phyloP scores from a whole-genome alignment of 35 echinoderm and acorn worm genomes.

The Apostichopus parvimensis region DNA sequence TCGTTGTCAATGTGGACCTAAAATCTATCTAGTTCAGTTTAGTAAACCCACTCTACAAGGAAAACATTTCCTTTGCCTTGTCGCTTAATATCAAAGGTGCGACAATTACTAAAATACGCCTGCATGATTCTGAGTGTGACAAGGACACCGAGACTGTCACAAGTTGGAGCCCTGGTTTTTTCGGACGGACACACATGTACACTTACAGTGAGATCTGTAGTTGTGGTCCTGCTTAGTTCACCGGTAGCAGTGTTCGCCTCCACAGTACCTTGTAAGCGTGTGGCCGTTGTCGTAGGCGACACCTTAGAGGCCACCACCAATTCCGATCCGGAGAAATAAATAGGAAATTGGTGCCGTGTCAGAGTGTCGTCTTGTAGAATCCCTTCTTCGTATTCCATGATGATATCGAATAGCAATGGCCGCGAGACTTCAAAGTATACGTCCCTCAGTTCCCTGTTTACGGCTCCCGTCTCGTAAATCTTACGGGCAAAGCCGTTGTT shows the following conservation, averaged over 20 bases:
- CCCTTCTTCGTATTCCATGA: slow-evolving; percentile 71
- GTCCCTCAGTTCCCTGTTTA: slow-evolving; percentile 67
- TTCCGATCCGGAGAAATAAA: slow-evolving; percentile 92
- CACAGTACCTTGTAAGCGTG: slow-evolving; percentile 42
- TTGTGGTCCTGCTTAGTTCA: slow-evolving; percentile 17
- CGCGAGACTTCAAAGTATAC: slow-evolving; percentile 83
- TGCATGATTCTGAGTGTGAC: no score
- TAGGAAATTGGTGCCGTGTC: slow-evolving; percentile 65
- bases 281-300: slow-evolving; percentile 31
- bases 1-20: no score
- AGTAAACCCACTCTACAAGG: no score
- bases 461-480: slow-evolving; percentile 77
- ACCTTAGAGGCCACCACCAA: slow-evolving; percentile 74
- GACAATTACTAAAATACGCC: no score
- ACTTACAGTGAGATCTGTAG: slow-evolving; percentile 79
- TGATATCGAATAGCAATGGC: slow-evolving; percentile 80
- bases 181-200: neutral
- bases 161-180: no score
- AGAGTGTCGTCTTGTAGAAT: slow-evolving; percentile 47
- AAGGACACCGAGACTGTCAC: no score
- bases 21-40: no score
- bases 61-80: no score
- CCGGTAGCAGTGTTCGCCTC: slow-evolving; percentile 48
- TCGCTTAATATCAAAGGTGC: no score
- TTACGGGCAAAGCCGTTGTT: slow-evolving; percentile 74